Evolutionary conservation across 2,797 vertebrate genomes (phyloP).

Genomic region (Spinus pinus): DNA sequence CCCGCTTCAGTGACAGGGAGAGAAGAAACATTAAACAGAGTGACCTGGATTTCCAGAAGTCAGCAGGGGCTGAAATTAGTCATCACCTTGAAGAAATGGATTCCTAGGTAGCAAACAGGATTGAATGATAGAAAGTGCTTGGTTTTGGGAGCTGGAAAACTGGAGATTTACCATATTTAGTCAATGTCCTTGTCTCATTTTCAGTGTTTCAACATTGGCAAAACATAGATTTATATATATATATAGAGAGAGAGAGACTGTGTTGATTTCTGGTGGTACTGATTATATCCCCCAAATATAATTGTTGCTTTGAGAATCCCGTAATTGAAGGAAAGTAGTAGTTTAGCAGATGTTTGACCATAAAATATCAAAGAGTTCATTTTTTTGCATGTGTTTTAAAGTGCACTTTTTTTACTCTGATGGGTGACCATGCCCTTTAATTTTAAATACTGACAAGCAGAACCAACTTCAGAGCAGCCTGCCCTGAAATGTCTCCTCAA

Average conservation of each 20-base stretch:
- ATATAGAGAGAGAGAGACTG: background rate
- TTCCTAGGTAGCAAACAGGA: background rate
- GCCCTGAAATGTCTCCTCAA: background rate
- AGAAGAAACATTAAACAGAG: background rate
- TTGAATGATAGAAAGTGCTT: background rate
- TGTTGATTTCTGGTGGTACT: conserved; percentile 30
- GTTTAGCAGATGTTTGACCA: conserved; percentile 55
- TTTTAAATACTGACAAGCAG: background rate
- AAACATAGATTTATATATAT: background rate
- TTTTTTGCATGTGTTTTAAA: conserved; percentile 40
- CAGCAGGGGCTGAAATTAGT: background rate
- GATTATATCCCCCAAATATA: conserved; percentile 37
- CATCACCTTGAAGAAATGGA: background rate
- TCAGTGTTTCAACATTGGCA: background rate
- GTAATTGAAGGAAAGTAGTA: conserved; percentile 43
- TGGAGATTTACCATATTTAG: conserved; percentile 11
- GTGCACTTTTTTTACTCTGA: background rate
- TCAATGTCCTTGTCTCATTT: background rate
- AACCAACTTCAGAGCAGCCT: background rate
- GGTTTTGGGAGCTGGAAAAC: background rate
- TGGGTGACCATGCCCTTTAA: background rate
- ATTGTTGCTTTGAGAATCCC: conserved; percentile 40
- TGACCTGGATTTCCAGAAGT: conserved; percentile 2
- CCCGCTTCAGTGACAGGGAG: background rate
- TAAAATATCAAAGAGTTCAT: conserved; percentile 24